Conservation (phyloP, 2,888 invertebrate genomes). For the Macrosiphum euphorbiae region DNA sequence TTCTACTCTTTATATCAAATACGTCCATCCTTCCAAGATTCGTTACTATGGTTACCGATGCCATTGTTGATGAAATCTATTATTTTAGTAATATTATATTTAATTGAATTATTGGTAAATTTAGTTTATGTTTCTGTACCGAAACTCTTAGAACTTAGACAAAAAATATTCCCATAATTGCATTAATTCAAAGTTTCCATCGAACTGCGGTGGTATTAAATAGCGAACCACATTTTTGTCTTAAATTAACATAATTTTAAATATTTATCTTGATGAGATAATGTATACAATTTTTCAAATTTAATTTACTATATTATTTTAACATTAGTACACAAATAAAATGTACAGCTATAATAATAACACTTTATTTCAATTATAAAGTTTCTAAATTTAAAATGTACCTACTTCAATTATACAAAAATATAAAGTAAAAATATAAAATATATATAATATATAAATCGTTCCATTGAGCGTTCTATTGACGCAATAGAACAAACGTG, state of each 20-base stretch:
- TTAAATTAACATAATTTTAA: background rate
- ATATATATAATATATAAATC: no score
- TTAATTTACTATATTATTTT: background rate
- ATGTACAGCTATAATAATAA: background rate
- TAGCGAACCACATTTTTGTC: background rate
- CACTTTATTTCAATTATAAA: background rate
- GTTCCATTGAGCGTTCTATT: no score
- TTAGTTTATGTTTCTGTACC: background rate
- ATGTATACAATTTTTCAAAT: background rate
- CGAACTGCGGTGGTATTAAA: background rate
- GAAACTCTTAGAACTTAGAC: background rate
- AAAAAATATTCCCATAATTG: background rate
- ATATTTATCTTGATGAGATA: no score
- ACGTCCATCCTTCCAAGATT: background rate
- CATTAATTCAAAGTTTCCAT: background rate
- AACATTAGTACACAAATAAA: background rate
- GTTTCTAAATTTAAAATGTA: background rate
- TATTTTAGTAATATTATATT: background rate
- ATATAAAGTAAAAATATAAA: no score
- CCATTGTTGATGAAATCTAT: background rate
- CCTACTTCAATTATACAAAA: no score
- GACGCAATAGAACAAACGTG: background rate
- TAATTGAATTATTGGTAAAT: background rate
- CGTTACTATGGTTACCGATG: background rate
- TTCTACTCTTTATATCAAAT: background rate